Percentiles rank a stretch among this genome's conserved stretches.
These are phyloP conservation scores for Carollia perspicillata DNA, from an alignment of 2,113 vertebrate species.

Conservation along the genomic window DNA sequence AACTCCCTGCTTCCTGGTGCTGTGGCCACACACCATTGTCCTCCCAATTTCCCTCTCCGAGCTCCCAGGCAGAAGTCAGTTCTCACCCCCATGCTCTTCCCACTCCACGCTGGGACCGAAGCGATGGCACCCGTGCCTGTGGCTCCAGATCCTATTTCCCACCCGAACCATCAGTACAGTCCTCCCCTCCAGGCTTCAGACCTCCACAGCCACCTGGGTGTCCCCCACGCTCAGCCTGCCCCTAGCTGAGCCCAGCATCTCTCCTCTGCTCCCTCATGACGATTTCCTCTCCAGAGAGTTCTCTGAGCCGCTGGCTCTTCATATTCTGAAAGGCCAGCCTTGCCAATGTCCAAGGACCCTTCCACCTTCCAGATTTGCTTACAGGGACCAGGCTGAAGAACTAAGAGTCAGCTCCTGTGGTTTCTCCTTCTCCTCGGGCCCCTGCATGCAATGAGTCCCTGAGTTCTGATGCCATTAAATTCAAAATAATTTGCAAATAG, in stretches of 20 bases:
- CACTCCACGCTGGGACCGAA: background rate
- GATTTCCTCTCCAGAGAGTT: background rate
- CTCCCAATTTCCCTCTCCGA: background rate
- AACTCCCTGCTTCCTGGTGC: background rate
- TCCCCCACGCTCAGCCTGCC: no score
- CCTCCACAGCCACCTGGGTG: background rate
- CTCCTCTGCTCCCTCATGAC: background rate
- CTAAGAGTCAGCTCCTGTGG: background rate
- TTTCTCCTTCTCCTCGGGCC: background rate
- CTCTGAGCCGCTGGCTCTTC: background rate
- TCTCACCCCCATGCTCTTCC: background rate
- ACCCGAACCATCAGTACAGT: no score
- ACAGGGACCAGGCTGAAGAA: background rate
- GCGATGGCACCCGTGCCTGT: accelerated
- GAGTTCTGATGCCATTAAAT: background rate
- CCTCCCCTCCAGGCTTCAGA: background rate
- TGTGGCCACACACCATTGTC: background rate
- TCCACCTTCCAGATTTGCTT: no score
- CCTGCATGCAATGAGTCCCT: background rate
- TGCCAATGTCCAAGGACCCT: no score
- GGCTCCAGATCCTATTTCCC: background rate
- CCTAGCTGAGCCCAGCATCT: background rate
- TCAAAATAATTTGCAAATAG: background rate
- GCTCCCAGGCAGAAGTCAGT: background rate
- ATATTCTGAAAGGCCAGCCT: no score